Percentiles rank a stretch among this genome's conserved stretches.
phyloP scores from a whole-genome alignment of 2,888 invertebrate genomes.

The Hofmannophila pseudospretella region DNA sequence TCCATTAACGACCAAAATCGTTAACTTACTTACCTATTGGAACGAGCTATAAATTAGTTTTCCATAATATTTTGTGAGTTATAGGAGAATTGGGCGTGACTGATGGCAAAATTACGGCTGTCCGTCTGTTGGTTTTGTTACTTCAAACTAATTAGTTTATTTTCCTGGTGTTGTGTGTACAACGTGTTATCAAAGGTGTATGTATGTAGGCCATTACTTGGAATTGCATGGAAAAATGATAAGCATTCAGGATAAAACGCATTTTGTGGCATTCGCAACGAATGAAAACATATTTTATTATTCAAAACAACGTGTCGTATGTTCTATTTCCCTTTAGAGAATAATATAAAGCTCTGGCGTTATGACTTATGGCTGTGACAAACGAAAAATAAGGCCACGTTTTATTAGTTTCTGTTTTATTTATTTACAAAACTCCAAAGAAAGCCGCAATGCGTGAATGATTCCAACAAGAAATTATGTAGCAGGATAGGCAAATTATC shows the following conservation, averaged over 20 bases:
- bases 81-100: slow-evolving; percentile 43
- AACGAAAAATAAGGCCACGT: not conserved
- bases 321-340: not conserved
- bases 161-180: slow-evolving; percentile 16
- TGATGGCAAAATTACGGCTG: slow-evolving; percentile 38
- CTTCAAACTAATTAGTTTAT: slow-evolving; percentile 33
- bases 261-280: not conserved
- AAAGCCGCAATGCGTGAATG: too few species aligned
- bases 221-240: slow-evolving; percentile 1
- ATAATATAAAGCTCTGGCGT: not conserved
- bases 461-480: too few species aligned
- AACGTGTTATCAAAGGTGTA: not conserved
- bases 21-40: slow-evolving; percentile 34
- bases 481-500: too few species aligned
- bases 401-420: too few species aligned
- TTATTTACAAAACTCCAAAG: too few species aligned
- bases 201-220: not conserved
- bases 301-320: not conserved
- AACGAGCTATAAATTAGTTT: slow-evolving; percentile 35
- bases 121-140: slow-evolving; percentile 38
- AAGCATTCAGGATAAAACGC: not conserved
- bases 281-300: not conserved
- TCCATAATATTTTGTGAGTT: slow-evolving; percentile 32
- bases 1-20: slow-evolving; percentile 37
- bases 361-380: not conserved